These are phyloP conservation scores for Metallyticus violacea DNA, from an alignment of 2,888 invertebrate genomes.

Conservation along the genomic window DNA sequence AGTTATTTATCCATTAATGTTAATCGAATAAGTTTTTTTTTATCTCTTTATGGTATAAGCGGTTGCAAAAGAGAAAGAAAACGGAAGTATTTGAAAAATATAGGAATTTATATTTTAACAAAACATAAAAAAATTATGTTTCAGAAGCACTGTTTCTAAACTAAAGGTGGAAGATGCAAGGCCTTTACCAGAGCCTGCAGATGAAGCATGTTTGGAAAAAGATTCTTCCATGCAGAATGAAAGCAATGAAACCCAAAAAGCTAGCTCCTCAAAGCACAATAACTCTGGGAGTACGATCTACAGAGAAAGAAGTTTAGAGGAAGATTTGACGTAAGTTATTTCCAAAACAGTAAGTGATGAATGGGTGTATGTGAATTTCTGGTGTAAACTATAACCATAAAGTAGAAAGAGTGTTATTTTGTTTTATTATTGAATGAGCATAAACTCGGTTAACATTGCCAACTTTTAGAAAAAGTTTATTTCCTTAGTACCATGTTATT, in stretches of 20 bases:
- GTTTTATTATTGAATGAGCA: not conserved
- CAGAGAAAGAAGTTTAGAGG: not conserved
- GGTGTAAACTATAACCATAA: not conserved
- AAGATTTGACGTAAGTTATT: not conserved
- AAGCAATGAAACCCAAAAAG: not conserved
- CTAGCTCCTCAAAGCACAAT: not conserved
- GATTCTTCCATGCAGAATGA: not conserved
- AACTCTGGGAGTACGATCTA: not conserved
- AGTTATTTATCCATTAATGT: conserved; percentile 15
- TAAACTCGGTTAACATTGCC: no score
- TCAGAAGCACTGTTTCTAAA: conserved; percentile 12
- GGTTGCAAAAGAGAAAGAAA: no score
- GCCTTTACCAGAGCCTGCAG: conserved; percentile 24
- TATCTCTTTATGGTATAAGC: no score
- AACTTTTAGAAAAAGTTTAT: no score
- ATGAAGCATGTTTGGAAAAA: not conserved
- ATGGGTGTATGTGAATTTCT: not conserved
- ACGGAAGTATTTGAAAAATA: no score
- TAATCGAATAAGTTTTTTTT: not conserved
- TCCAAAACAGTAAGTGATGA: no score
- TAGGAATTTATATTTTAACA: no score
- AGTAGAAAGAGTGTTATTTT: not conserved
- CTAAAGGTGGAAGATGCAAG: conserved; percentile 3
- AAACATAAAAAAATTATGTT: not conserved
- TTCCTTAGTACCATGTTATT: no score